Evolutionary conservation across 2,113 vertebrate genomes (phyloP).

Genomic region (Alaudala cheleensis): DNA sequence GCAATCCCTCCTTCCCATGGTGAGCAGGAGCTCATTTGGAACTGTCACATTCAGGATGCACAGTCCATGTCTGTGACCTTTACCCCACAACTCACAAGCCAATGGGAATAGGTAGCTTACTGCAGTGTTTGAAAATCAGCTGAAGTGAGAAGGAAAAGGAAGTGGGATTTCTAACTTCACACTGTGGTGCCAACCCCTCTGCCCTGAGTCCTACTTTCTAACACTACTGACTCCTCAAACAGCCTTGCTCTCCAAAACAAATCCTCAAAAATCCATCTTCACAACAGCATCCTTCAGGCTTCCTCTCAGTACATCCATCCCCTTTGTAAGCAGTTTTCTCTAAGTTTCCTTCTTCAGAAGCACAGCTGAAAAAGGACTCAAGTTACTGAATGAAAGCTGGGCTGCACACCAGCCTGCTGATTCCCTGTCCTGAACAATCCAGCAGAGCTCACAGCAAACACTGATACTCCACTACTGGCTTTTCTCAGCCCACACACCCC

Average conservation of each 20-base stretch:
- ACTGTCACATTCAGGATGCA: background rate
- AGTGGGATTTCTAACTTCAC: background rate
- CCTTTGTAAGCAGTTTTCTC: background rate
- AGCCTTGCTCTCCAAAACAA: background rate
- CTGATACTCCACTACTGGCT: background rate
- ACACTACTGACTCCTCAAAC: background rate
- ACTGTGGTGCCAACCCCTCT: background rate
- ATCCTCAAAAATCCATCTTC: background rate
- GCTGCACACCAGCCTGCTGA: background rate
- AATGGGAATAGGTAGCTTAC: background rate
- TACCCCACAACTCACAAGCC: background rate
- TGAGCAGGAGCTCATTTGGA: background rate
- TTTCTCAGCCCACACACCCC: background rate
- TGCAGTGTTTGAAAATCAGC: background rate
- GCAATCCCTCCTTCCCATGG: accelerated
- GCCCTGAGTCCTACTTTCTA: background rate
- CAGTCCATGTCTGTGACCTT: background rate
- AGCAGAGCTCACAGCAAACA: background rate
- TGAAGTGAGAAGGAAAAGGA: background rate
- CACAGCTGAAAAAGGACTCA: background rate
- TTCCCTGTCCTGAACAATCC: background rate
- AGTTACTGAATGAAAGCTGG: background rate
- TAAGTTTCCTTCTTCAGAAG: background rate
- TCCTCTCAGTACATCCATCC: background rate
- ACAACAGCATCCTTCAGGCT: background rate